Conservation (phyloP, 2,888 invertebrate species). For the Leucoma salicis region DNA sequence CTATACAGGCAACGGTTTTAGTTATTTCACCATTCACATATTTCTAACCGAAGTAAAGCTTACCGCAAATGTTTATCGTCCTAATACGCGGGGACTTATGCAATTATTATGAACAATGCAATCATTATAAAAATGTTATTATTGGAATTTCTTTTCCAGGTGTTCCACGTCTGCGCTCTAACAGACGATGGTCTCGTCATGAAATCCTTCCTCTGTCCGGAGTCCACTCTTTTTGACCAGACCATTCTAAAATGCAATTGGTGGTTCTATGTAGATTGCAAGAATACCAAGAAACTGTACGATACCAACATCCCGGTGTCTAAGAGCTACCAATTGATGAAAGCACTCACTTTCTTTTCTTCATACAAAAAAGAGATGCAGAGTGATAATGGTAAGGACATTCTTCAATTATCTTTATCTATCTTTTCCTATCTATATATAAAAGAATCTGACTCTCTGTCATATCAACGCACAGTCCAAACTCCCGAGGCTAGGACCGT, state of each 20-base stretch:
- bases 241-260: constrained; percentile 95
- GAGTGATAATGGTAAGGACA: constrained; percentile 52
- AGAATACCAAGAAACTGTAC: constrained; percentile 89
- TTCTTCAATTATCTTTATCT: too few relatives aligned
- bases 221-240: constrained; percentile 95
- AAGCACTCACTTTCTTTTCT: constrained; percentile 93
- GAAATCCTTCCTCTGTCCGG: constrained; percentile 95
- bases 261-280: constrained; percentile 97
- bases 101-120: too few relatives aligned
- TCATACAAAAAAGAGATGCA: constrained; percentile 88
- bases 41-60: too few relatives aligned
- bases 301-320: constrained; percentile 95
- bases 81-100: too few relatives aligned
- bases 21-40: too few relatives aligned
- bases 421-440: too few relatives aligned
- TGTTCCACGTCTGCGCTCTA: constrained; percentile 94
- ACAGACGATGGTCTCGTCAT: constrained; percentile 94
- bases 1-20: too few relatives aligned
- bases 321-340: constrained; percentile 95
- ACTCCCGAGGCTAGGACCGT: too few relatives aligned
- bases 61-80: too few relatives aligned
- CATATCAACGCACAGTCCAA: too few relatives aligned
- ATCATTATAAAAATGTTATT: too few relatives aligned
- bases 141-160: constrained; percentile 85
- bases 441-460: too few relatives aligned